phyloP scores from a whole-genome alignment of 1,140 invertebrate genomes.

The Aethina tumida region DNA sequence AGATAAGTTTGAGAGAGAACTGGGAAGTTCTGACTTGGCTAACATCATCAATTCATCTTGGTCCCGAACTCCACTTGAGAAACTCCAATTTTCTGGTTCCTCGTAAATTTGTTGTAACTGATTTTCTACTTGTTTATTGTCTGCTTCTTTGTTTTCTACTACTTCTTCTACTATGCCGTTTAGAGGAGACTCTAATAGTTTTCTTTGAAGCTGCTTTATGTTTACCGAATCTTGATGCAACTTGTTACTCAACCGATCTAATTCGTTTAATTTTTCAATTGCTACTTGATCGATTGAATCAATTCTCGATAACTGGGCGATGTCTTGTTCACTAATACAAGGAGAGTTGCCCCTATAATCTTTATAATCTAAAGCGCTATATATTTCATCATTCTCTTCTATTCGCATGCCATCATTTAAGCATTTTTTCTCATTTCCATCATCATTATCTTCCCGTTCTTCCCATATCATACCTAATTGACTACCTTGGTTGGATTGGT shows the following conservation, averaged over 20 bases:
- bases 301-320: slow-evolving; percentile 61
- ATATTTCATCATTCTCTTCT: slow-evolving; percentile 54
- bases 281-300: slow-evolving; percentile 66
- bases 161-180: slow-evolving; percentile 41
- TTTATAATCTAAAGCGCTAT: slow-evolving; percentile 68
- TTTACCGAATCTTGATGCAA: slow-evolving; percentile 69
- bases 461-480: slow-evolving; percentile 79
- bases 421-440: slow-evolving; percentile 30
- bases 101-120: slow-evolving; percentile 57
- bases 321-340: slow-evolving; percentile 65
- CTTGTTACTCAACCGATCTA: slow-evolving; percentile 63
- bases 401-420: slow-evolving; percentile 40
- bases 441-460: slow-evolving; percentile 44
- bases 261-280: slow-evolving; percentile 65
- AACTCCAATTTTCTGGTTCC: slow-evolving; percentile 63
- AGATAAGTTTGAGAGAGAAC: slow-evolving; percentile 23
- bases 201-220: slow-evolving; percentile 61
- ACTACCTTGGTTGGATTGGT: slow-evolving; percentile 46
- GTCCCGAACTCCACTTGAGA: slow-evolving; percentile 50
- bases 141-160: slow-evolving; percentile 39
- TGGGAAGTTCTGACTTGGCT: slow-evolving; percentile 31
- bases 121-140: slow-evolving; percentile 59
- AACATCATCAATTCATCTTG: slow-evolving; percentile 45
- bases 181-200: slow-evolving; percentile 46
- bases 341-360: slow-evolving; percentile 64